phyloP scores from a whole-genome alignment of 2,113 vertebrate genomes.

The Plecotus auritus region DNA sequence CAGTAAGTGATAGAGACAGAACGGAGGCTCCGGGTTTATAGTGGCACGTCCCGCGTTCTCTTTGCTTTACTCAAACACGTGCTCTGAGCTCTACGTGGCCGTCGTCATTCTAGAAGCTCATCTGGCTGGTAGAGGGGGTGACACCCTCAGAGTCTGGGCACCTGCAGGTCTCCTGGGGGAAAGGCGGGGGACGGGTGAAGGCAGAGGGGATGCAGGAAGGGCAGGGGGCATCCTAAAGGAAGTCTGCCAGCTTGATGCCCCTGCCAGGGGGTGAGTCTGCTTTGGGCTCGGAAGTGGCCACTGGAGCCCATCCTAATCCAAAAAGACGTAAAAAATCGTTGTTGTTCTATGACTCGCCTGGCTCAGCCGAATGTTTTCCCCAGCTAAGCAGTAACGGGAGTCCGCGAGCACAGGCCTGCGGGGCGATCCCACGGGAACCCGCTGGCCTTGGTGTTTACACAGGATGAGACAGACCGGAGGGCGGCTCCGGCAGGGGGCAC shows the following conservation, averaged over 20 bases:
- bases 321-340: neutral
- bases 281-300: neutral
- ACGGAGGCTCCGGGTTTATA: neutral
- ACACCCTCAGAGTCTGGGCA: neutral
- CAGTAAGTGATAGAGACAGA: neutral
- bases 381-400: conserved; percentile 17
- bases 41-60: neutral
- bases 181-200: neutral
- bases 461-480: neutral
- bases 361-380: neutral
- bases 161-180: neutral
- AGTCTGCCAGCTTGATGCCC: neutral
- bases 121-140: neutral
- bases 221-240: neutral
- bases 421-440: neutral
- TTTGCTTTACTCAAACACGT: neutral
- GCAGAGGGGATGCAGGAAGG: neutral
- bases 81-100: neutral
- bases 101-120: neutral
- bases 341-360: neutral
- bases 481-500: neutral
- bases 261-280: neutral
- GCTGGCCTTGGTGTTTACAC: neutral
- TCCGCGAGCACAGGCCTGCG: neutral
- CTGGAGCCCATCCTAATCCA: neutral